Evolutionary conservation across 2,113 vertebrate genomes (phyloP), one percentile per base, ranked within the genome.

Genomic region (Alaudala cheleensis): DNA sequence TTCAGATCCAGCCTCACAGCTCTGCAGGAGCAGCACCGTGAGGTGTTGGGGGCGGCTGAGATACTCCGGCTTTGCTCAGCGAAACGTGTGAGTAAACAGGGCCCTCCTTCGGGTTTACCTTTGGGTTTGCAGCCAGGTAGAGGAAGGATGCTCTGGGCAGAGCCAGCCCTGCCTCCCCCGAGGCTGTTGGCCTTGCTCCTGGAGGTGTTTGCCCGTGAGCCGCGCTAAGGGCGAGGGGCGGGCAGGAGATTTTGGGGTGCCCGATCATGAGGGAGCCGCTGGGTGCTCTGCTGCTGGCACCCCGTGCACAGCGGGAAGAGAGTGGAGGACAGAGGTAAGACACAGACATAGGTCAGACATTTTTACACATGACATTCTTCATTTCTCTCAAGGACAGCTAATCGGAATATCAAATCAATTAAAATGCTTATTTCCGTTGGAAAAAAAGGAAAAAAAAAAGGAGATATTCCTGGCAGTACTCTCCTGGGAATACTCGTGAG

Each of bases 371-470:
- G 12, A 5, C 39, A 33, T 42, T 69, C 67, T 33, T 49, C 2
- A 26, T 40, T 20, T 65, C 31, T 71, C 51, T 74, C 57, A 45
- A 76, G 54, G 57, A 24, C 6, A 72, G 26, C 33, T 76, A 42
- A 69, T 50, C 24, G 14, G 69, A 72, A 8, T 31, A 91, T 51
- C 31, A 45, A 64, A 88, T 49, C 28, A 33, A n/a, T 56, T 50
- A 40, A 85, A 80, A 39, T 60, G 6, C 23, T 76, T 92, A n/a
- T 87, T 76, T 85, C 17, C 37, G 17, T 21, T 14, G 29, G 13
- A 14, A 4, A 0, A 20, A 18, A 14, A 9, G 11, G 9, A 26
- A 20, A 12, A 7, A 5, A 2, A 20, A 5, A 26, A 13, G 17
- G 10, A 34, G 5, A 23, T 29, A 31, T 49, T 45, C 25, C 74